A percentile compares a stretch with the other conserved stretches of the same genome.
These are phyloP conservation scores for Daphoenositta chrysoptera DNA, from an alignment of 2,113 vertebrate species.

Conservation along the genomic window DNA sequence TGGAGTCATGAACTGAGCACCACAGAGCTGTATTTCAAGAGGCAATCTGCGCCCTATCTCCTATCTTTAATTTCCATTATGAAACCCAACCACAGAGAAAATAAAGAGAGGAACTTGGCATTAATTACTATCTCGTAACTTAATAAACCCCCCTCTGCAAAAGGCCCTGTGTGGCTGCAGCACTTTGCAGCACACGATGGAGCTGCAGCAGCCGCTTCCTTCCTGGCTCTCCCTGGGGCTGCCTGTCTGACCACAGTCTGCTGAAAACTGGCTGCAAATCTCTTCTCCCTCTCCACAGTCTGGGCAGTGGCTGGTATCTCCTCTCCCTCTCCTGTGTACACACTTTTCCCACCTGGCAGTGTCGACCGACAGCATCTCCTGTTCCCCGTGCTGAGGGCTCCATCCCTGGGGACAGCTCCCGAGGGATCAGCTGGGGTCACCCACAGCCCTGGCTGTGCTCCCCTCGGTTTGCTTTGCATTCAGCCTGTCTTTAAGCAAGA, in stretches of 20 bases:
- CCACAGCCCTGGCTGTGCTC: neutral
- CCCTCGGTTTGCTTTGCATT: neutral
- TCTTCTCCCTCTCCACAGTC: neutral
- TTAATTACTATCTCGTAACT: conserved; percentile 45
- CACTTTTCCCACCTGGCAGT: neutral
- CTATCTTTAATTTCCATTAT: conserved; percentile 25
- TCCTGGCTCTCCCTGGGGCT: neutral
- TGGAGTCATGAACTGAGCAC: neutral
- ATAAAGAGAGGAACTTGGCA: conserved; percentile 39
- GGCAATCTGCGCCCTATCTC: conserved; percentile 11
- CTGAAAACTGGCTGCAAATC: neutral
- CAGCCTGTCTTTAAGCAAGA: neutral
- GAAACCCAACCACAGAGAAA: conserved; percentile 33
- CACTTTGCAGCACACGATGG: neutral
- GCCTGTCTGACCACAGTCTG: neutral
- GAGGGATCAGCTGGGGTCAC: neutral
- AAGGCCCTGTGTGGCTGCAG: neutral
- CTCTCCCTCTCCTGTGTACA: neutral
- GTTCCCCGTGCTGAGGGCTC: neutral
- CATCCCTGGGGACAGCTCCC: rapidly evolving
- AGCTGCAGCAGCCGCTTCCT: neutral
- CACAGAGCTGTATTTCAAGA: conserved; percentile 13
- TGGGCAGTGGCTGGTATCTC: neutral
- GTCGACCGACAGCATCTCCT: neutral
- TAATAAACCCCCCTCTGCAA: neutral